These are phyloP conservation scores for Drosophila nikananu DNA, from an alignment of 1,140 invertebrate species.

Conservation along the genomic window DNA sequence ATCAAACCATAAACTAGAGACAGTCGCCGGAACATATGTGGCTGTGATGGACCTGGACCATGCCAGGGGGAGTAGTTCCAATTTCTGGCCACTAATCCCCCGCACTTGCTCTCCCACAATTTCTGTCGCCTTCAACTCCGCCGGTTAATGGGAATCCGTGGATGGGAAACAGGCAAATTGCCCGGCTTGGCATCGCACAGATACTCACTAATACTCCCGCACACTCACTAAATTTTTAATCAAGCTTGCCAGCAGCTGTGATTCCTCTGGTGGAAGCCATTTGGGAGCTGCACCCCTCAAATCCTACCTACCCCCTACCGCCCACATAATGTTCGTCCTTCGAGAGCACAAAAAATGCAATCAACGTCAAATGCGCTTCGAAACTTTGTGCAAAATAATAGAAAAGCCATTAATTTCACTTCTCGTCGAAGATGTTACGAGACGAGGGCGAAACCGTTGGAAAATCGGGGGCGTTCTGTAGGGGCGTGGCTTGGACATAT, in stretches of 20 bases:
- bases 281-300: slow-evolving; percentile 22
- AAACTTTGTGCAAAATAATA: slow-evolving; percentile 83
- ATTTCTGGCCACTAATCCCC: slow-evolving; percentile 37
- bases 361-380: slow-evolving; percentile 82
- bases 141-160: slow-evolving; percentile 12
- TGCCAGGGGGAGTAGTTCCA: slow-evolving; percentile 11
- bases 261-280: slow-evolving; percentile 58
- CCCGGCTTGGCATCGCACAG: slow-evolving; percentile 43
- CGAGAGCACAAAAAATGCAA: slow-evolving; percentile 74
- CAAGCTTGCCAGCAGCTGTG: slow-evolving; percentile 76
- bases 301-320: neutral
- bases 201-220: slow-evolving; percentile 37
- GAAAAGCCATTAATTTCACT: slow-evolving; percentile 83
- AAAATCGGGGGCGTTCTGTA: slow-evolving; percentile 2
- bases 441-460: slow-evolving; percentile 19
- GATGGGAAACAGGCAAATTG: slow-evolving; percentile 51
- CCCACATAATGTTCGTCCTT: slow-evolving; percentile 40
- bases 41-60: slow-evolving; percentile 38
- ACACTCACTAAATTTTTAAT: slow-evolving; percentile 77
- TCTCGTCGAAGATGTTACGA: slow-evolving; percentile 74
- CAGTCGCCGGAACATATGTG: slow-evolving; percentile 35
- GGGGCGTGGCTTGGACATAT: slow-evolving; percentile 46
- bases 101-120: neutral
- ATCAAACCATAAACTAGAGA: slow-evolving; percentile 42
- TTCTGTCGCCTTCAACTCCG: neutral